These are phyloP conservation scores for Tonatia bakeri DNA, from an alignment of 2,113 vertebrate genomes.

Conservation along the genomic window DNA sequence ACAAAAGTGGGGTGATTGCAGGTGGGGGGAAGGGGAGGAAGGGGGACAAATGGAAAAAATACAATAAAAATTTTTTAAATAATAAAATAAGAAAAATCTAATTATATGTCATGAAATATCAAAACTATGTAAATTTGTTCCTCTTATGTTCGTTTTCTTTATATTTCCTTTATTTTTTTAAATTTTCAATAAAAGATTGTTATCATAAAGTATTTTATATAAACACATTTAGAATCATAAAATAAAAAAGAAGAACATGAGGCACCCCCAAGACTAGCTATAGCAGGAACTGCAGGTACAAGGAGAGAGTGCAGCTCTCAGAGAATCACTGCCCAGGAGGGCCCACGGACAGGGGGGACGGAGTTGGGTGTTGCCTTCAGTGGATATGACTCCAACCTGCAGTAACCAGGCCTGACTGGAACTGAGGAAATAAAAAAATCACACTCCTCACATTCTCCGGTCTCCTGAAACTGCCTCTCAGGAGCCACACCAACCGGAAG, in stretches of 20 bases:
- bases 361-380: background rate
- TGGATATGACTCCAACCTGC: background rate
- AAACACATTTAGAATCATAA: background rate
- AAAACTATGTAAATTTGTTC: slow-evolving; percentile 42
- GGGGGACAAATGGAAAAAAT: too few species aligned
- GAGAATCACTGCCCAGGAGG: background rate
- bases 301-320: background rate
- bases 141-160: slow-evolving; percentile 30
- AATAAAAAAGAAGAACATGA: background rate
- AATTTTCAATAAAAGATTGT: slow-evolving; percentile 49
- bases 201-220: background rate
- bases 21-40: too few species aligned
- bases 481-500: background rate
- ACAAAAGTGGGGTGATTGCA: too few species aligned
- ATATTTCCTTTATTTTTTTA: slow-evolving; percentile 12
- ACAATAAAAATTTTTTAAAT: too few species aligned
- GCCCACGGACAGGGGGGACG: background rate
- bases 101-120: slow-evolving; percentile 45
- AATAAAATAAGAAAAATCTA: slow-evolving; percentile 32
- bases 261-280: background rate
- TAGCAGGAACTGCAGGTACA: background rate
- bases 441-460: background rate
- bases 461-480: background rate
- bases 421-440: background rate
- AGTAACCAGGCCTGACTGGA: background rate